These are phyloP conservation scores for Ariopsis seemanni DNA, from an alignment of 2,113 vertebrate species.

Conservation along the genomic window DNA sequence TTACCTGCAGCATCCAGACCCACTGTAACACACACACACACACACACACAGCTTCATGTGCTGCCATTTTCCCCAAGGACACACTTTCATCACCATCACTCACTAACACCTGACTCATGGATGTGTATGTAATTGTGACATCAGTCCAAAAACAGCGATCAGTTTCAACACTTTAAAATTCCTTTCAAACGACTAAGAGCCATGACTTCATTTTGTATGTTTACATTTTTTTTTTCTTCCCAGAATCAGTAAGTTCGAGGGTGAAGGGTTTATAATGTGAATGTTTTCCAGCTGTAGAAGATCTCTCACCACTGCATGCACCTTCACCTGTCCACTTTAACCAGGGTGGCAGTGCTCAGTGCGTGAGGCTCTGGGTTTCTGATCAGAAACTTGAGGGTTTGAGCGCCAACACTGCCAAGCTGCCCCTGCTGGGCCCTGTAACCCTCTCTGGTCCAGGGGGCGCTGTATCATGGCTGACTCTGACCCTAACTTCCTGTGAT, in stretches of 20 bases:
- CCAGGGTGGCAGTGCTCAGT: too few species aligned
- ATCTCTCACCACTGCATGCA: not conserved
- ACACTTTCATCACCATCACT: not conserved
- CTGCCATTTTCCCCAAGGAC: not conserved
- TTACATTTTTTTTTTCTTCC: not conserved
- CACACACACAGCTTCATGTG: not conserved
- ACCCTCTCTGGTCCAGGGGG: not conserved
- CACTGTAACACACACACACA: slow-evolving; percentile 68
- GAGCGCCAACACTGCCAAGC: not conserved
- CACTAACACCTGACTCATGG: not conserved
- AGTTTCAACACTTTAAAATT: not conserved
- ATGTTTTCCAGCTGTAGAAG: not conserved
- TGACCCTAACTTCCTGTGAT: too few species aligned
- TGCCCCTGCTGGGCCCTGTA: not conserved
- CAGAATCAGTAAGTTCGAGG: not conserved
- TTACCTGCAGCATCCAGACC: slow-evolving; percentile 94
- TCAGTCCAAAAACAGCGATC: not conserved
- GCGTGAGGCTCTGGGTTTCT: not conserved
- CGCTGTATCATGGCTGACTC: too few species aligned
- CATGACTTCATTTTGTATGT: not conserved
- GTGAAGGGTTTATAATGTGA: not conserved
- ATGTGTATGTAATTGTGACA: not conserved
- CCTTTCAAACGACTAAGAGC: not conserved
- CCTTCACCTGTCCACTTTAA: too few species aligned
- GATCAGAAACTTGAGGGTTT: not conserved